phyloP scores from a whole-genome alignment of 2,113 vertebrate species.

The Megaceryle maxima region DNA sequence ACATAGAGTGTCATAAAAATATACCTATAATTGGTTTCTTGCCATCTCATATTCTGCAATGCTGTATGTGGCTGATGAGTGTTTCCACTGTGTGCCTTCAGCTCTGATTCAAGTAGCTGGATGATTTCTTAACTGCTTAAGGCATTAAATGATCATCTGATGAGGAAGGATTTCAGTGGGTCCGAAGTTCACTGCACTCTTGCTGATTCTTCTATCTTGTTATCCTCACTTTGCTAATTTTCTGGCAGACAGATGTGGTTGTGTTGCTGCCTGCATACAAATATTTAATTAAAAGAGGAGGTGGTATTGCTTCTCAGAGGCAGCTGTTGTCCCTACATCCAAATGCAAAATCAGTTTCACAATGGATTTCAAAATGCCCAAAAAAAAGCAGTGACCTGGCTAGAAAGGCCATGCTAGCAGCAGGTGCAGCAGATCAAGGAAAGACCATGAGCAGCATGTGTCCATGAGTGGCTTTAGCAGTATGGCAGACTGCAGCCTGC shows the following conservation, averaged over 20 bases:
- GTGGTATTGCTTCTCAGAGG: neutral
- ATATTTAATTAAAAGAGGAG: constrained; percentile 22
- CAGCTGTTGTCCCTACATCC: neutral
- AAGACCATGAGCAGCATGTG: neutral
- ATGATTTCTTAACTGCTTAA: neutral
- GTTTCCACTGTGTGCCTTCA: neutral
- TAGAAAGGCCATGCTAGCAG: neutral
- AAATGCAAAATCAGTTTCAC: neutral
- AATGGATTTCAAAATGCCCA: neutral
- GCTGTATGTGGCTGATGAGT: accelerated
- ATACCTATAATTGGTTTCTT: neutral
- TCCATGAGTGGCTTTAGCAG: neutral
- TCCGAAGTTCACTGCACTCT: neutral
- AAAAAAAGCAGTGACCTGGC: neutral
- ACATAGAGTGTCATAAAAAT: neutral
- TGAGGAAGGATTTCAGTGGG: neutral
- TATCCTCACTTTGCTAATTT: neutral
- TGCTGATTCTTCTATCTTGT: neutral
- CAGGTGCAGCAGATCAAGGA: neutral
- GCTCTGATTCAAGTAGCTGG: neutral
- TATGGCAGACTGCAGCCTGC: neutral
- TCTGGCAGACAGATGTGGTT: constrained; percentile 10
- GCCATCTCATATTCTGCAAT: neutral
- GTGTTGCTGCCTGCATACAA: neutral
- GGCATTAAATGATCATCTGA: neutral